Evolutionary conservation across 1,140 invertebrate species (phyloP).

Genomic region (Ericerus pela): DNA sequence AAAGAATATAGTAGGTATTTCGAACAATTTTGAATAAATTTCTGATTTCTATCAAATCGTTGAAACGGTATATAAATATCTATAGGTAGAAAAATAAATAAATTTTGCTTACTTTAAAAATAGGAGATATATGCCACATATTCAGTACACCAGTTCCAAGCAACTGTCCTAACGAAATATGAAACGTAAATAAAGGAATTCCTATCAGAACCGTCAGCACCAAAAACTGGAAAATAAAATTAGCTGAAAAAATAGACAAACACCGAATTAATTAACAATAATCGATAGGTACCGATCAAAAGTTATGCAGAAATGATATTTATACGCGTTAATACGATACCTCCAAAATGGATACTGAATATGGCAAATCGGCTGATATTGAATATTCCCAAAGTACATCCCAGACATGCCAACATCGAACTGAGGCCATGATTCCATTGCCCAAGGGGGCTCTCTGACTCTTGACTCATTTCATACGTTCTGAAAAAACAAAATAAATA

Average conservation of each 20-base stretch:
- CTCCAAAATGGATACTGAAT: constrained; percentile 72
- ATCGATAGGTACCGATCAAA: neutral
- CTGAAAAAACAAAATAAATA: constrained; percentile 21
- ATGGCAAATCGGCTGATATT: constrained; percentile 79
- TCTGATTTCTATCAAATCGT: neutral
- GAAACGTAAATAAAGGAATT: constrained; percentile 68
- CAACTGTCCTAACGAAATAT: constrained; percentile 70
- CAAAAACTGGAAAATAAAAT: constrained; percentile 78
- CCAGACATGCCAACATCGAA: constrained; percentile 61
- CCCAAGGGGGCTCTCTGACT: constrained; percentile 32
- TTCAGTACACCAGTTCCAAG: constrained; percentile 68
- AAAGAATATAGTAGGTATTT: too few species aligned
- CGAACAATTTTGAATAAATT: neutral
- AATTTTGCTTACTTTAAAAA: constrained; percentile 60
- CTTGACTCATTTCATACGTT: constrained; percentile 22
- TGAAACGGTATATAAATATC: neutral
- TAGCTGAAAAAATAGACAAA: constrained; percentile 41
- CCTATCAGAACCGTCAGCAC: constrained; percentile 68
- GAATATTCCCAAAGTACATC: constrained; percentile 70
- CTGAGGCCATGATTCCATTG: constrained; percentile 67
- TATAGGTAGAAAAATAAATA: neutral
- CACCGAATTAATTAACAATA: neutral
- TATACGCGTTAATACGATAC: constrained; percentile 32
- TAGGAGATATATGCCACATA: constrained; percentile 84
- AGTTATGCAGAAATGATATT: neutral